These are phyloP conservation scores for Dicerorhinus sumatrensis DNA, from an alignment of 2,113 vertebrate genomes.

Conservation along the genomic window DNA sequence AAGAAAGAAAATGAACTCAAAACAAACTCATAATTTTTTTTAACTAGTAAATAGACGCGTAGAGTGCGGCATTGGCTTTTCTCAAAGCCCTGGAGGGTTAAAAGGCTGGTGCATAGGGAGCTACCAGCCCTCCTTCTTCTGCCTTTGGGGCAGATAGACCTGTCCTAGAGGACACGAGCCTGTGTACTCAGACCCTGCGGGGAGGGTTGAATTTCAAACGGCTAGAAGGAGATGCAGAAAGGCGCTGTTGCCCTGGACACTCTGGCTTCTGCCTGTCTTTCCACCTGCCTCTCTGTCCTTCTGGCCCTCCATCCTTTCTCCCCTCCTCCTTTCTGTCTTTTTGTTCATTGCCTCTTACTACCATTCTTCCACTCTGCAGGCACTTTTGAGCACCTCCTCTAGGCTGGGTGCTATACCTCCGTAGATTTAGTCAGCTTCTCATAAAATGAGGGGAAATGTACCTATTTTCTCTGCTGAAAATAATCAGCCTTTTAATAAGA, in stretches of 20 bases:
- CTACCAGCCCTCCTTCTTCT: background rate
- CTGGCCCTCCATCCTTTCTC: background rate
- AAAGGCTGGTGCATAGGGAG: background rate
- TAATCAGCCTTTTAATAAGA: slow-evolving; percentile 25
- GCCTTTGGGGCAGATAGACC: background rate
- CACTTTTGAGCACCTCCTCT: background rate
- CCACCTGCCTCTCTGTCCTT: background rate
- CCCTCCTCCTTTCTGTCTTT: background rate
- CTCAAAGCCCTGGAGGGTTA: background rate
- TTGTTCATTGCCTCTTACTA: background rate
- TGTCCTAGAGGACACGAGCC: background rate
- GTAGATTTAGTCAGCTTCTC: background rate
- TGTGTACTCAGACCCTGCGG: background rate
- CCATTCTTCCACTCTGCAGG: background rate
- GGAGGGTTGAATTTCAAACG: background rate
- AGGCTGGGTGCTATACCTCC: background rate
- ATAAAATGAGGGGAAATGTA: background rate
- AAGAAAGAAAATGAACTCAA: slow-evolving; percentile 43
- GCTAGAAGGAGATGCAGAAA: background rate
- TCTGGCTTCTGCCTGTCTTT: background rate
- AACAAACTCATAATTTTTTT: background rate
- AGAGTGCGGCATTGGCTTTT: background rate
- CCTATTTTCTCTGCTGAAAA: slow-evolving; percentile 44
- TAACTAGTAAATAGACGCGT: background rate
- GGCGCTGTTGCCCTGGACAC: background rate